phyloP scores from a whole-genome alignment of 2,888 invertebrate genomes.

The Callosobruchus maculatus region DNA sequence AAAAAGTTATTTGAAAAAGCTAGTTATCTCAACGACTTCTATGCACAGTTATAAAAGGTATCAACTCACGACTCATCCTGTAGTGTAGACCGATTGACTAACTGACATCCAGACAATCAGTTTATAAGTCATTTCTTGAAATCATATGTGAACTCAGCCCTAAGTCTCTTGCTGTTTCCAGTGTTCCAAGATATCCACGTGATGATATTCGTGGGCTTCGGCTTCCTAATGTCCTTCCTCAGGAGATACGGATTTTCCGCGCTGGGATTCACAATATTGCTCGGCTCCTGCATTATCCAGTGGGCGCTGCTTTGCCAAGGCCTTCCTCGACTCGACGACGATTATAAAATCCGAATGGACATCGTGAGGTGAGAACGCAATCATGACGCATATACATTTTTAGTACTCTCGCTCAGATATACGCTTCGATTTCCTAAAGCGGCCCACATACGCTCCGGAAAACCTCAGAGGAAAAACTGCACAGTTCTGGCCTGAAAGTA shows the following conservation, averaged over 20 bases:
- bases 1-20: no score
- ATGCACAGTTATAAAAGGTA: no score
- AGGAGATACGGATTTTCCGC: slow-evolving; percentile 87
- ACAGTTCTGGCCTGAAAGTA: no score
- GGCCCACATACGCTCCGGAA: no score
- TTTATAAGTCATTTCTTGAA: no score
- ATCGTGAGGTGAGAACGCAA: slow-evolving; percentile 52
- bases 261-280: slow-evolving; percentile 80
- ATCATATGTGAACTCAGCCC: no score
- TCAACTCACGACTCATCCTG: no score
- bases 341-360: slow-evolving; percentile 45
- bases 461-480: no score
- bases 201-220: slow-evolving; percentile 96
- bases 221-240: slow-evolving; percentile 93
- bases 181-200: slow-evolving; percentile 92
- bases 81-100: no score
- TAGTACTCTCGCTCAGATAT: not conserved
- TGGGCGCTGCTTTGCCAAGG: slow-evolving; percentile 82
- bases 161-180: slow-evolving; percentile 44
- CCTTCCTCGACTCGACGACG: slow-evolving; percentile 61
- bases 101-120: no score
- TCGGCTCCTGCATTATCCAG: slow-evolving; percentile 79
- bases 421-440: not conserved
- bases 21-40: no score
- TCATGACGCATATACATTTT: no score